Evolutionary conservation across 2,113 vertebrate genomes (phyloP).

Genomic region (Beaufortia kweichowensis): DNA sequence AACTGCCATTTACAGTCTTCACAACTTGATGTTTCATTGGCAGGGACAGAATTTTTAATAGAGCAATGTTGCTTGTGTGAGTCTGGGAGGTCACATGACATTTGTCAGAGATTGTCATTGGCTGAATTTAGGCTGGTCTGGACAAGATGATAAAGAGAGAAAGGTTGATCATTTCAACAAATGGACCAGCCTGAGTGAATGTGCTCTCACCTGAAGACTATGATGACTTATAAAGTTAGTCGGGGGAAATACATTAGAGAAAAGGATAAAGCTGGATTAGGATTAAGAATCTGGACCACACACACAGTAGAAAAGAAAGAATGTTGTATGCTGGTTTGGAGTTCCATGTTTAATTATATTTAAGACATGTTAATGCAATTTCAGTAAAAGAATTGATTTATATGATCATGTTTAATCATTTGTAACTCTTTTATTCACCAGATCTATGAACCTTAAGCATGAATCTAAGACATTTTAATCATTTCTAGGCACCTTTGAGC

Average conservation of each 20-base stretch:
- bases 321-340: no score
- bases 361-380: no score
- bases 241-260: neutral
- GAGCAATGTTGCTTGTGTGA: neutral
- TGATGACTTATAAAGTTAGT: neutral
- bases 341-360: no score
- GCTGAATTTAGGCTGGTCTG: neutral
- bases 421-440: no score
- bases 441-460: no score
- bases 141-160: no score
- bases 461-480: no score
- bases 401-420: no score
- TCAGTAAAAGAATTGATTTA: no score
- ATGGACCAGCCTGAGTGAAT: no score
- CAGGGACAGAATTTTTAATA: neutral
- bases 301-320: neutral
- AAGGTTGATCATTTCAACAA: no score
- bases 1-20: no score
- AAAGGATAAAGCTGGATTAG: neutral
- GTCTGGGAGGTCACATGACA: neutral
- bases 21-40: neutral
- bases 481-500: neutral
- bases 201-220: constrained; percentile 1
- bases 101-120: neutral
- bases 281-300: neutral